Conservation (phyloP, 1,140 invertebrate genomes). For the Matsumurasca onukii region DNA sequence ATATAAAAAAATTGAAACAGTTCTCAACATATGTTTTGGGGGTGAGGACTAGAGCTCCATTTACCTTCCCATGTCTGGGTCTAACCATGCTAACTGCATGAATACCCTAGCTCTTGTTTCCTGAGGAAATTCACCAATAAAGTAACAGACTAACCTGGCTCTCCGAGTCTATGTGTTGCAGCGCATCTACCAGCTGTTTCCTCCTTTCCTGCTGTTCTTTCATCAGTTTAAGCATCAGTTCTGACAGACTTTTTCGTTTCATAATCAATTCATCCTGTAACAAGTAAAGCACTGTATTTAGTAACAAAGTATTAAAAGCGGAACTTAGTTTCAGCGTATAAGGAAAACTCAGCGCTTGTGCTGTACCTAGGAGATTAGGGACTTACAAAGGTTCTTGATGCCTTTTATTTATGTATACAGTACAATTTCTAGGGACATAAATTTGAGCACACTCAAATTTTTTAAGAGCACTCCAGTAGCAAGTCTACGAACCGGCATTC, state of each 20-base stretch:
- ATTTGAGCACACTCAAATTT: not conserved
- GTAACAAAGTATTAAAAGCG: not conserved
- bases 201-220: constrained; percentile 70
- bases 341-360: not conserved
- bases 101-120: not conserved
- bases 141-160: not conserved
- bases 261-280: constrained; percentile 65
- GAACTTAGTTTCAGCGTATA: not conserved
- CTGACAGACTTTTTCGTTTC: constrained; percentile 68
- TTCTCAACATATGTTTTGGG: not conserved
- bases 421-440: not conserved
- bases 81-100: not conserved
- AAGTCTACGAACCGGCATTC: not conserved
- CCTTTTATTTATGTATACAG: not conserved
- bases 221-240: constrained; percentile 68
- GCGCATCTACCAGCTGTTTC: constrained; percentile 65
- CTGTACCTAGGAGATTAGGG: not conserved
- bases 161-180: constrained; percentile 67
- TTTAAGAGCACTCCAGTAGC: not conserved
- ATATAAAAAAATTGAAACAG: not conserved
- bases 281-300: not conserved
- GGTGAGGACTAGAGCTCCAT: not conserved
- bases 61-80: not conserved
- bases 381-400: not conserved
- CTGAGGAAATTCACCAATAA: not conserved